Evolutionary conservation across 1,140 invertebrate species (phyloP).

Genomic region (Copidosoma floridanum): DNA sequence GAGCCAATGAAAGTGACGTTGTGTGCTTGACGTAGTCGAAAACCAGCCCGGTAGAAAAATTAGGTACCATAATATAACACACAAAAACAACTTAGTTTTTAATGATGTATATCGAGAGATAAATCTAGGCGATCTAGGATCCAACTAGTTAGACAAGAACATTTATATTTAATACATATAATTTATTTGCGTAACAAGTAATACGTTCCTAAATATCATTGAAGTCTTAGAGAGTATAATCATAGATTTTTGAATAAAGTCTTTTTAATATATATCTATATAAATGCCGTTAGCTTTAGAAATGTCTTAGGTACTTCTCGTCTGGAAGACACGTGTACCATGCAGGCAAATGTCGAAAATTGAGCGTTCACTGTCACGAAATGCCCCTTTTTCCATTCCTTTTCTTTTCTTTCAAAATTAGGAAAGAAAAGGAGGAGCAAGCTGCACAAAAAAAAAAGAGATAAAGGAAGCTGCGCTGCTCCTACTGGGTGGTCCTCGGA

Average conservation of each 20-base stretch:
- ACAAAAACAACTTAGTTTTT: too few species aligned
- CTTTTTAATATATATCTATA: slow-evolving; percentile 39
- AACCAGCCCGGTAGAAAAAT: slow-evolving; percentile 56
- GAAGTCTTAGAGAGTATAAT: slow-evolving; percentile 41
- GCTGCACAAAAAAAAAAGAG: neutral
- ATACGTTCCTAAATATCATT: slow-evolving; percentile 47
- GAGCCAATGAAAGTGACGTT: slow-evolving; percentile 36
- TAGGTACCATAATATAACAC: too few species aligned
- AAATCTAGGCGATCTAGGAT: slow-evolving; percentile 50
- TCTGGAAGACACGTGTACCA: slow-evolving; percentile 40
- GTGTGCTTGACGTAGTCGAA: slow-evolving; percentile 53
- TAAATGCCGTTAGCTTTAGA: slow-evolving; percentile 50
- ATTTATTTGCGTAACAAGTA: slow-evolving; percentile 40
- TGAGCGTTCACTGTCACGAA: too few species aligned
- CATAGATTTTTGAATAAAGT: slow-evolving; percentile 45
- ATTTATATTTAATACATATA: slow-evolving; percentile 25
- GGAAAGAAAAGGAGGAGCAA: neutral
- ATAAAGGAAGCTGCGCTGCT: neutral
- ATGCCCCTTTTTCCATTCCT: neutral
- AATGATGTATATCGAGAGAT: too few species aligned
- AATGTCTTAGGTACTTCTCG: slow-evolving; percentile 50
- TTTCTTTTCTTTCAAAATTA: neutral
- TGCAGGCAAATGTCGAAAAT: neutral
- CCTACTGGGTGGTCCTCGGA: neutral
- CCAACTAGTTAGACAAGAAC: slow-evolving; percentile 50